Evolutionary conservation across 2,113 vertebrate genomes (phyloP), one percentile per base, ranked within the genome.

Genomic region (Dasyprocta punctata): DNA sequence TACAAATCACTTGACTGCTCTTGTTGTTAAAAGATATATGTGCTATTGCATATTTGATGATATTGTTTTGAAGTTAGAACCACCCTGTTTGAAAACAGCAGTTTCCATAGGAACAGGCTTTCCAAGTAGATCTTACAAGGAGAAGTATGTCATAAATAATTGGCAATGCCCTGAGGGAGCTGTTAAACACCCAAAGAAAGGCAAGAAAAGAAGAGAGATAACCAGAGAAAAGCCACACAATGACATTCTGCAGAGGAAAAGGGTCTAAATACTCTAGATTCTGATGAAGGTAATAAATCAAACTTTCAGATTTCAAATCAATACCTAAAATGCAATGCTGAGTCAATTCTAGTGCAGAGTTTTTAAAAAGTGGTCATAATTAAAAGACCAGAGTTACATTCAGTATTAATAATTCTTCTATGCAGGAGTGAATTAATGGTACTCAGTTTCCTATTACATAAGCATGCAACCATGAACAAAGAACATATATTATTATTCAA

Each of bases 21-120:
- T 86, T 97, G 91, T 96, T 96, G 89, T 95, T 98, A 97, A 98
- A 98, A 98, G 81, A 98, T 96, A n/a, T 71, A 95, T 97, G 97
- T 80, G 96, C 81, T 97, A 69, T 96, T 97, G 97, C 92, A 96
- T 97, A 97, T 98, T 98, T 94, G 98, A 96, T 98, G 95, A 96
- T 94, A 98, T 98, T 98, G 91, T 98, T 98, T 97, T 98, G 97
- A 98, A 98, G 97, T 97, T 97, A 98, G 98, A 98, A 97, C 75
- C 96, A 97, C 92, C 92, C 95, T 98, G 97, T 98, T 98, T 98
- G 98, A 98, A 99, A 99, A 99, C 97, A 98, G 89, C 89, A 5
- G 98, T 99, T 99, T 98, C 99, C 98, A 99, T 99, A 98, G 98
- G 97, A 99, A 99, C 98, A 95, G 92, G 91, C 98, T 99, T 98